Conservation (phyloP, 2,888 invertebrate species). For the Polietes domitor region DNA sequence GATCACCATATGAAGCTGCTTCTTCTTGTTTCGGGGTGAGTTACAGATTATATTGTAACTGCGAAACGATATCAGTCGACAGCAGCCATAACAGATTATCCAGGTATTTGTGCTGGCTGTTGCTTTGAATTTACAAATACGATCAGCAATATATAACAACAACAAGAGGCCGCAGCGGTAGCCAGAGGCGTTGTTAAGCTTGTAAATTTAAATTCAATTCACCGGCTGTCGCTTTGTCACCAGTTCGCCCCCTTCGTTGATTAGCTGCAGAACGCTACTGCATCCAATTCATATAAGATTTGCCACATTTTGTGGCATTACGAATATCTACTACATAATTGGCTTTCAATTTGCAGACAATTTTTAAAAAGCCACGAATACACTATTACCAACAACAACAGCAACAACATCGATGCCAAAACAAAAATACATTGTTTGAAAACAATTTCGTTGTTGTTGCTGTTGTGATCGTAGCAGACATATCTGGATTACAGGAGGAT, state of each 20-base stretch:
- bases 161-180: no score
- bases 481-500: slow-evolving; percentile 65
- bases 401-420: slow-evolving; percentile 28
- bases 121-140: slow-evolving; percentile 30
- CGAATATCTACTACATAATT: slow-evolving; percentile 74
- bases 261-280: neutral
- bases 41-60: slow-evolving; percentile 56
- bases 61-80: slow-evolving; percentile 54
- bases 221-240: no score
- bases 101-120: slow-evolving; percentile 38
- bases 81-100: slow-evolving; percentile 54
- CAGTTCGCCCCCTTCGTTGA: no score
- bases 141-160: neutral
- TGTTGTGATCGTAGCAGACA: slow-evolving; percentile 62
- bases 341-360: slow-evolving; percentile 80
- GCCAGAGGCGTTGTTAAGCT: no score
- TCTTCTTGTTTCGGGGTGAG: neutral
- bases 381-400: slow-evolving; percentile 54
- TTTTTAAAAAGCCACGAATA: slow-evolving; percentile 76
- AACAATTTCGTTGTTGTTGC: slow-evolving; percentile 10
- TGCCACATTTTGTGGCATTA: slow-evolving; percentile 48
- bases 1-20: slow-evolving; percentile 55
- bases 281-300: slow-evolving; percentile 28
- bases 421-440: neutral
- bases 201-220: no score